Percentiles rank a stretch among this genome's conserved stretches.
Evolutionary conservation across 2,113 vertebrate genomes (phyloP).

Genomic region (Eleginops maclovinus): DNA sequence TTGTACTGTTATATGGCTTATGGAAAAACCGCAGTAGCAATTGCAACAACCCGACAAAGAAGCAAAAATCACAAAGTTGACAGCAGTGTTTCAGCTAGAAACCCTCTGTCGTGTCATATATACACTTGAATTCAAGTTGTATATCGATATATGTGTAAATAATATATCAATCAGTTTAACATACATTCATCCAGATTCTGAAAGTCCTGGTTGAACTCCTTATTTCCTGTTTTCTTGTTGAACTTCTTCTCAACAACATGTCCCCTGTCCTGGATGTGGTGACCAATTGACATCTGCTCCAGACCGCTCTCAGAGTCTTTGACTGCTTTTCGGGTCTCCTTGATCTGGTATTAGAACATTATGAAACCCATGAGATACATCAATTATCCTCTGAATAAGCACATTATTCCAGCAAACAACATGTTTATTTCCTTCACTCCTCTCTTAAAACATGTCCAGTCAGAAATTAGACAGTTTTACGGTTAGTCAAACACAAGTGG

Average conservation of each 20-base stretch:
- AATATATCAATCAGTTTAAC: conserved; percentile 38
- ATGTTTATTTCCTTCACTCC: not conserved
- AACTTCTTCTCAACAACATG: conserved; percentile 90
- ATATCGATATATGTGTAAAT: too few species aligned
- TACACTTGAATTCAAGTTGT: too few species aligned
- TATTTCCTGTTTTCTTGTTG: conserved; percentile 91
- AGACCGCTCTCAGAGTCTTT: conserved; percentile 93
- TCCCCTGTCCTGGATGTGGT: conserved; percentile 92
- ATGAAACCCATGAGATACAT: conserved; percentile 4
- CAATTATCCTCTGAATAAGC: not conserved
- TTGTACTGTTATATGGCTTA: too few species aligned
- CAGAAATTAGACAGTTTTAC: not conserved
- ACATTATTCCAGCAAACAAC: not conserved
- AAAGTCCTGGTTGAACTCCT: conserved; percentile 94
- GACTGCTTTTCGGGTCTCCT: conserved; percentile 89
- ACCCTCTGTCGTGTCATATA: too few species aligned
- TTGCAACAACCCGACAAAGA: too few species aligned
- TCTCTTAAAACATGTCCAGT: not conserved
- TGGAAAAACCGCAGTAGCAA: too few species aligned
- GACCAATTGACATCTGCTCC: conserved; percentile 93
- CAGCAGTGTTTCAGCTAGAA: not conserved
- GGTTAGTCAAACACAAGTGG: conserved; percentile 1
- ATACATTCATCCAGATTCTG: conserved; percentile 94
- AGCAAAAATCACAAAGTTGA: not conserved
- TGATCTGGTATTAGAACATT: conserved; percentile 82